These are phyloP conservation scores for Onthophagus sagittarius DNA, from an alignment of 2,888 invertebrate genomes.

Conservation along the genomic window DNA sequence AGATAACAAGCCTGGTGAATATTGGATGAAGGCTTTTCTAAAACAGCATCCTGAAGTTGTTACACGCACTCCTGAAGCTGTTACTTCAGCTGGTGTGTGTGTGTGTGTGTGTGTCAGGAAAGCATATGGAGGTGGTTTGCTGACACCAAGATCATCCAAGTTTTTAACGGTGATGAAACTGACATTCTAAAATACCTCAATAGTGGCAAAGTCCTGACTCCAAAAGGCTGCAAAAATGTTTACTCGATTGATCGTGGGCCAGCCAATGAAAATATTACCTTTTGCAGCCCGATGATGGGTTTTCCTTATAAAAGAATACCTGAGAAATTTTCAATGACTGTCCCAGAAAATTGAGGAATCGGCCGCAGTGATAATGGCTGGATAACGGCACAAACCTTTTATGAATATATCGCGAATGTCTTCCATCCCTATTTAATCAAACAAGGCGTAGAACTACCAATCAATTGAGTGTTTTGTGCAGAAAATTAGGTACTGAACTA, in stretches of 20 bases:
- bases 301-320: slow-evolving; percentile 34
- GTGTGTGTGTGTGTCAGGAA: too few relatives aligned
- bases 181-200: too few relatives aligned
- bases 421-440: too few relatives aligned
- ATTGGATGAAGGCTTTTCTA: slow-evolving; percentile 34
- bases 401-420: too few relatives aligned
- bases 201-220: too few relatives aligned
- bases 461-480: too few relatives aligned
- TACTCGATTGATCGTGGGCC: slow-evolving; percentile 30
- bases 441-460: too few relatives aligned
- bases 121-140: slow-evolving; percentile 33
- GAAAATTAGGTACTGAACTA: too few relatives aligned
- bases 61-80: slow-evolving; percentile 21
- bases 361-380: slow-evolving; percentile 37
- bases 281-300: slow-evolving; percentile 32
- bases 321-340: slow-evolving; percentile 30
- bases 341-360: slow-evolving; percentile 31
- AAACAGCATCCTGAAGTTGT: slow-evolving; percentile 34
- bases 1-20: too few relatives aligned
- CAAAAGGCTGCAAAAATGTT: slow-evolving; percentile 32
- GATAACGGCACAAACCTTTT: slow-evolving; percentile 34
- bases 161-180: slow-evolving; percentile 36
- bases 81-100: too few relatives aligned
- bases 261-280: slow-evolving; percentile 32
- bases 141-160: slow-evolving; percentile 32